Conservation (phyloP, 2,888 invertebrate species). For the Agonopterix heracliana region DNA sequence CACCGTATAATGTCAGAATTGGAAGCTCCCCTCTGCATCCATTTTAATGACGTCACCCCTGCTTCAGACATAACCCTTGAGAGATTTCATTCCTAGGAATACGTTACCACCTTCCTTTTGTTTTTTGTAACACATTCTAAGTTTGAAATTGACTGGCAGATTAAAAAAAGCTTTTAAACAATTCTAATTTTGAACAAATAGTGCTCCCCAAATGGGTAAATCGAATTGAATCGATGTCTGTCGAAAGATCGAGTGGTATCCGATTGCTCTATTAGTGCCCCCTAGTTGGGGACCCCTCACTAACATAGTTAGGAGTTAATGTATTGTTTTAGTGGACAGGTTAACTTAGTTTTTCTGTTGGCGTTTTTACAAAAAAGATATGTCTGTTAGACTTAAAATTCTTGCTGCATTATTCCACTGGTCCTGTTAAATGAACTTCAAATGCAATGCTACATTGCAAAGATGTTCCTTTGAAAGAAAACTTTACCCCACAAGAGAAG, state of each 20-base stretch:
- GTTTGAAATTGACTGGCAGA: background rate
- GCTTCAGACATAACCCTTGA: slow-evolving; percentile 41
- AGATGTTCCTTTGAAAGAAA: too few species aligned
- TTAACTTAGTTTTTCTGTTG: slow-evolving; percentile 12
- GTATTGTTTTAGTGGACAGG: slow-evolving; percentile 43
- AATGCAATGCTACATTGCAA: too few species aligned
- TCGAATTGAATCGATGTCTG: slow-evolving; percentile 52
- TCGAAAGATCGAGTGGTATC: slow-evolving; percentile 42
- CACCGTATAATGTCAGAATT: slow-evolving; percentile 41
- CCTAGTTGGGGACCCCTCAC: slow-evolving; percentile 35
- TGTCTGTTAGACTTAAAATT: background rate
- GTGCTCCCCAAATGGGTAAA: slow-evolving; percentile 45
- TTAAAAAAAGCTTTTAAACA: background rate
- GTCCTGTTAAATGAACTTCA: too few species aligned
- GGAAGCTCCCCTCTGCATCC: slow-evolving; percentile 38
- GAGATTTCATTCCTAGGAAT: slow-evolving; percentile 27
- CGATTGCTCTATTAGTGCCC: slow-evolving; percentile 61
- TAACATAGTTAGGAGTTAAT: slow-evolving; percentile 43
- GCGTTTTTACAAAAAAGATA: background rate
- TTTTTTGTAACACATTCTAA: background rate
- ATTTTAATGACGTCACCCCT: slow-evolving; percentile 62
- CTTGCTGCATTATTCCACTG: too few species aligned
- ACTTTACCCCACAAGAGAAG: too few species aligned
- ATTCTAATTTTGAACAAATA: too few species aligned
- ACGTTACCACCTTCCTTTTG: slow-evolving; percentile 22